Percentiles rank a stretch among this genome's conserved stretches.
These are phyloP conservation scores for Eurystomus gularis DNA, from an alignment of 2,113 vertebrate species.

Conservation along the genomic window DNA sequence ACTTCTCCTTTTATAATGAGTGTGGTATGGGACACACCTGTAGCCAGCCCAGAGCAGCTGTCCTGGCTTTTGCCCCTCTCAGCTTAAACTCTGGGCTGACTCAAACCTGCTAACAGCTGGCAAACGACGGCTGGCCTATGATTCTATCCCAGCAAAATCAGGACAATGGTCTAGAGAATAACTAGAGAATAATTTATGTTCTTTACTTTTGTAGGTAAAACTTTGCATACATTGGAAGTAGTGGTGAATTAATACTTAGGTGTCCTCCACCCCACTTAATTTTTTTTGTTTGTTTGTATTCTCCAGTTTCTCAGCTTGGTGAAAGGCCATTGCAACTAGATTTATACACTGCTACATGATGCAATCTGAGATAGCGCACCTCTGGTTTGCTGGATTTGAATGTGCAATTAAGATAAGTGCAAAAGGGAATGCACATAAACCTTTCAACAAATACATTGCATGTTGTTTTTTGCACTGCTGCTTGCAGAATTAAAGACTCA, in stretches of 20 bases:
- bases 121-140: background rate
- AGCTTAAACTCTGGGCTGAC: background rate
- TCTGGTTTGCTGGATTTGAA: background rate
- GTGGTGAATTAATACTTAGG: background rate
- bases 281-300: background rate
- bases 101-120: background rate
- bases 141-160: background rate
- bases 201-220: background rate
- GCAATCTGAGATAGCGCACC: background rate
- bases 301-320: background rate
- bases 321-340: background rate
- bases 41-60: background rate
- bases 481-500: background rate
- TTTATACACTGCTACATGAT: background rate
- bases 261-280: background rate
- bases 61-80: background rate
- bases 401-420: background rate
- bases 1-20: background rate
- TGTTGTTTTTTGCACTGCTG: background rate
- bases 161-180: background rate
- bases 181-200: background rate
- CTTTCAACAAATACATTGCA: background rate
- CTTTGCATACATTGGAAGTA: background rate
- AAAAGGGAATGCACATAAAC: background rate
- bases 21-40: background rate